These are phyloP conservation scores for Cactoblastis cactorum DNA, from an alignment of 2,888 invertebrate species.

Conservation along the genomic window DNA sequence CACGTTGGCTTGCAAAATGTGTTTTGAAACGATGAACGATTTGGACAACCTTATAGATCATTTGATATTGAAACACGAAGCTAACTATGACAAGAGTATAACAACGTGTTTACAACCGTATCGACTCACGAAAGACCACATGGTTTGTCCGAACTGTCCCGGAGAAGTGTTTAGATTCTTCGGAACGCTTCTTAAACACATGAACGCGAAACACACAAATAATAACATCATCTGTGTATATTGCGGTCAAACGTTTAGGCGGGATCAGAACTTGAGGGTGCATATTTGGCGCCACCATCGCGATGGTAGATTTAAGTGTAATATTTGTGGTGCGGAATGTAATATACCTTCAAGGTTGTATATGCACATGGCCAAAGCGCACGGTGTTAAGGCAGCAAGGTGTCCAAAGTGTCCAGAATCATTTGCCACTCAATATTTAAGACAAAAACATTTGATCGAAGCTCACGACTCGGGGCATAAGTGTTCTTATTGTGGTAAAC, in stretches of 20 bases:
- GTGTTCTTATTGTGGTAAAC: slow-evolving; percentile 62
- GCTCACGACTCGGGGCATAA: slow-evolving; percentile 71
- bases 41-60: slow-evolving; percentile 60
- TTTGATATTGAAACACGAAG: slow-evolving; percentile 57
- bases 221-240: slow-evolving; percentile 71
- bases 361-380: slow-evolving; percentile 69
- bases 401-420: slow-evolving; percentile 63
- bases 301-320: slow-evolving; percentile 64
- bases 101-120: slow-evolving; percentile 67
- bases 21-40: slow-evolving; percentile 56
- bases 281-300: slow-evolving; percentile 70
- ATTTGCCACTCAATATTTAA: slow-evolving; percentile 73
- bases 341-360: slow-evolving; percentile 67
- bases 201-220: slow-evolving; percentile 66
- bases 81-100: slow-evolving; percentile 63
- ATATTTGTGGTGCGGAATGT: slow-evolving; percentile 60
- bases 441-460: slow-evolving; percentile 76
- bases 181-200: slow-evolving; percentile 65
- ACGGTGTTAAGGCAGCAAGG: slow-evolving; percentile 67
- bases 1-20: slow-evolving; percentile 60
- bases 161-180: slow-evolving; percentile 63
- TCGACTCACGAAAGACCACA: slow-evolving; percentile 59
- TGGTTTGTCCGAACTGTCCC: slow-evolving; percentile 64
- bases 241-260: slow-evolving; percentile 64
- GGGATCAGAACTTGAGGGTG: slow-evolving; percentile 66